Evolutionary conservation across 2,888 invertebrate species (phyloP), one percentile per base, ranked within the genome.

Genomic region (Hyppa rectilinea): DNA sequence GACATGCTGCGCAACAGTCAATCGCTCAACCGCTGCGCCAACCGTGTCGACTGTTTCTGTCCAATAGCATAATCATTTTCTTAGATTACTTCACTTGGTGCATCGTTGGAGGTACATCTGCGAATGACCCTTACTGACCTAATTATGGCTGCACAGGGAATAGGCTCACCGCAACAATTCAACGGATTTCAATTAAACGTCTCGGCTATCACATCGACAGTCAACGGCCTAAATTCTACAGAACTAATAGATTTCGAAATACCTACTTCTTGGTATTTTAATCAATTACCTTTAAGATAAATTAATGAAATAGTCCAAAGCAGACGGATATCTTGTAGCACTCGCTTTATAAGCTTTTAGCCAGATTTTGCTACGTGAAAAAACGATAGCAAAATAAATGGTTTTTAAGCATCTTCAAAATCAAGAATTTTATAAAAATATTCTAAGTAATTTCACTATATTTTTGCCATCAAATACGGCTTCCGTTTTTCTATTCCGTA

Each of bases 151-250:
- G 58, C 26, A 61, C 26, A 14, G 26, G 10, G 23, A 40, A 71
- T 71, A 38, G 64, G 64, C 20, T 60, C 50, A 63, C 65, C 65
- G 40, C 72, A 81, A 78, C 58, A 55, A 78, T 78, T 63, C 72
- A 26, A 81, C 45, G 62, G 53, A 81, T 81, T 78, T 66, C 72
- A 78, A 78, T 78, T 78, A 78, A 69, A 60, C 65, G 73, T 59
- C 45, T 58, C 17, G 26, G 45, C 45, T n/a, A 61, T 64, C 71
- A 70, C 47, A 64, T 38, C 49, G 36, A 6, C 7, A 60, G 49
- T 38, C 31, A 49, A 76, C 40, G 45, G 17, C 43, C 52, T 52
- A 9, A 34, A 2, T 14, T 31, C 45, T 47, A 65, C 29, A 58
- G 29, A 14, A 47, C 47, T 63, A 75, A 64, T 65, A 34, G 49